Conservation (phyloP, 2,888 invertebrate species). For the Balanococcus diminutus region DNA sequence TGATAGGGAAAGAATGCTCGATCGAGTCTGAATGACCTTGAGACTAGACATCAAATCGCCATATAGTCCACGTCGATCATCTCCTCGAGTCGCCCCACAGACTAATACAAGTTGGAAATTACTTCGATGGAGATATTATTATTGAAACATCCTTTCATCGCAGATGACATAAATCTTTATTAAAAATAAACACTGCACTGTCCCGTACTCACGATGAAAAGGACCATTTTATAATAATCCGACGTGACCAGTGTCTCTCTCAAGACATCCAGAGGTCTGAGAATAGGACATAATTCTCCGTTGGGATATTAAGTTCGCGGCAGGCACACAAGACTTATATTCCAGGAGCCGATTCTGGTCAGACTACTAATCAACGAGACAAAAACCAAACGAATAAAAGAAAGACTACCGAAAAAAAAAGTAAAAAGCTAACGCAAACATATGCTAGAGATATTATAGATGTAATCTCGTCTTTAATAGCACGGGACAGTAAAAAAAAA, state of each 20-base stretch:
- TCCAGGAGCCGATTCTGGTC: not conserved
- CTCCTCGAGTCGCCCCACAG: no score
- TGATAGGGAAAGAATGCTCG: no score
- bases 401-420: not conserved
- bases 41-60: no score
- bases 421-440: not conserved
- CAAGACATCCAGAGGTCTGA: not conserved
- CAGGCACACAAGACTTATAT: not conserved
- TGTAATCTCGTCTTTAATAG: not conserved
- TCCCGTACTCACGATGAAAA: not conserved
- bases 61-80: no score
- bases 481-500: not conserved
- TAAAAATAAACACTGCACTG: not conserved
- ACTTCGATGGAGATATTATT: no score
- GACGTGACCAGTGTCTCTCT: not conserved
- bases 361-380: not conserved
- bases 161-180: not conserved
- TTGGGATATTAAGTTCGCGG: not conserved
- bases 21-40: no score
- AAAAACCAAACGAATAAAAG: not conserved
- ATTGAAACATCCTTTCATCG: not conserved
- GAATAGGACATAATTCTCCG: not conserved
- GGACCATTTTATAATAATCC: not conserved
- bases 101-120: no score
- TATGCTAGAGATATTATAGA: not conserved